Base-by-base conservation (phyloP, 2,797 vertebrate species). In the Cryptoprocta ferox region DNA sequence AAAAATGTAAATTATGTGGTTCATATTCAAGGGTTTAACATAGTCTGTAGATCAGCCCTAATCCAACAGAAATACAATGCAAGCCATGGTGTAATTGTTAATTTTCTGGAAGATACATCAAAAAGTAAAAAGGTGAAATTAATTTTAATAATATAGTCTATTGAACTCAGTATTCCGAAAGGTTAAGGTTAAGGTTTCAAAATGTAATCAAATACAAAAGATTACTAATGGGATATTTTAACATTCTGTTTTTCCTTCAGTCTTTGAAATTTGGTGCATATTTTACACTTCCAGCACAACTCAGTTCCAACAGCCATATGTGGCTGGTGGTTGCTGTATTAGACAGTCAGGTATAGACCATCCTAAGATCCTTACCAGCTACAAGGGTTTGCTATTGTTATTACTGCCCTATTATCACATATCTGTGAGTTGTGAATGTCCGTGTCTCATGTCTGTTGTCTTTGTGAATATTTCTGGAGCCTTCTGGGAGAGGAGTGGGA, bases 211-310 rank as follows among this genome's bases (percentile, higher is more conserved):
- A 37, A n/a, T 73, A 66, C 61, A 73, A 76, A 85, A 91, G 39
- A 76, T 84, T 76, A 90, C 24, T 73, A 68, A 42, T 61, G 76
- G 32, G 16, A 15, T 78, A 35, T 37, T 81, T 95, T 65, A 59
- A 59, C 26, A 19, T 78, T 87, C 13, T 94, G 26, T 32, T 94
- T 97, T 90, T 94, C 15, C 78, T 81, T 93, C 28, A 39, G 56
- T 80, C 35, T 95, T 94, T 80, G 50, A 81, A 89, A 75, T 71
- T 65, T 73, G 32, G 53, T 79, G 48, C 83, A 37, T 81, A 45
- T 66, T 88, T 83, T 70, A 42, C 19, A 37, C 48, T 59, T 61
- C 71, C 35, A 83, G 53, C 18, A 13, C 12, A 28, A 56, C 59
- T 87, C 87, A 26, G 0, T 75, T 65, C 15, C 12, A 35, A 50